Conservation (phyloP, 1,140 invertebrate species). For the Drosophila jambulina region DNA sequence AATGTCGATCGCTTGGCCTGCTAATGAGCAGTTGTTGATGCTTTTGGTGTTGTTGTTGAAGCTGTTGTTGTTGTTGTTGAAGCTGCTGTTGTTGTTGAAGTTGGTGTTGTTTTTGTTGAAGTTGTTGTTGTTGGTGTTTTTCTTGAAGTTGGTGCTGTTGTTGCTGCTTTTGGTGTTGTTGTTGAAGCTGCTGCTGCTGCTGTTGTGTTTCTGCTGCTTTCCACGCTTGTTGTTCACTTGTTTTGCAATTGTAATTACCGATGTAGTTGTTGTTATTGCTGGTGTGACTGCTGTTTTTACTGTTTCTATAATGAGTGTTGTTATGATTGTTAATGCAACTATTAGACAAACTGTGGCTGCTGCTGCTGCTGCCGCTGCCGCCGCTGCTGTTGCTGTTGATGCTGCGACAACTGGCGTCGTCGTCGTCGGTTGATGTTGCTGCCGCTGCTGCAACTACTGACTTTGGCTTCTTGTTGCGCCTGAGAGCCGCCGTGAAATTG, state of each 20-base stretch:
- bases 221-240: conserved; percentile 73
- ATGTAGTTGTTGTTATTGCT: conserved; percentile 71
- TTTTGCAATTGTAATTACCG: conserved; percentile 80
- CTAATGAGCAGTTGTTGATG: conserved; percentile 66
- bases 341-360: conserved; percentile 69
- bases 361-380: conserved; percentile 32
- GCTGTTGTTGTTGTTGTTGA: conserved; percentile 37
- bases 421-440: conserved; percentile 47
- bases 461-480: conserved; percentile 72
- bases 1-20: conserved; percentile 30
- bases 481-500: conserved; percentile 63
- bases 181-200: conserved; percentile 31
- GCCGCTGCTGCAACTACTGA: conserved; percentile 15
- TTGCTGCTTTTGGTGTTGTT: conserved; percentile 39
- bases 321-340: conserved; percentile 74
- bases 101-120: conserved; percentile 42
- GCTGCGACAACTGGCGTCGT: conserved; percentile 54
- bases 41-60: conserved; percentile 20
- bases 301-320: conserved; percentile 78
- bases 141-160: conserved; percentile 32
- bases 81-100: conserved; percentile 43
- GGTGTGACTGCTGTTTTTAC: conserved; percentile 63
- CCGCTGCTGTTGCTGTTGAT: conserved; percentile 38
- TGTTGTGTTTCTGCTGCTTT: conserved; percentile 56
- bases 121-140: conserved; percentile 52